These are phyloP conservation scores for Drosophila prosaltans DNA, from an alignment of 1,140 invertebrate genomes.

Conservation along the genomic window DNA sequence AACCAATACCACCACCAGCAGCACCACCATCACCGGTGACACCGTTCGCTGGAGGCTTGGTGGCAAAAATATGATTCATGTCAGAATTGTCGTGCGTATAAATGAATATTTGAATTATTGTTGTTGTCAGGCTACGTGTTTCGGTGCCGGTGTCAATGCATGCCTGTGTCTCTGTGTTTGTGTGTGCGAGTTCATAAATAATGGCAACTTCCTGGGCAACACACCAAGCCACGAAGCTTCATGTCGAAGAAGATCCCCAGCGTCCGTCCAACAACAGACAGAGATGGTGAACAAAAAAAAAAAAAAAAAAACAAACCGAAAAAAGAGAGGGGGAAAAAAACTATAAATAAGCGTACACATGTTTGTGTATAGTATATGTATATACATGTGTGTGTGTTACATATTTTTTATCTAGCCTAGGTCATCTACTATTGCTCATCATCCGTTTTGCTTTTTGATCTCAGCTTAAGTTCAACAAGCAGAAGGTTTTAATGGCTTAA, in stretches of 20 bases:
- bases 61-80: slow-evolving; percentile 66
- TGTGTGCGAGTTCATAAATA: slow-evolving; percentile 58
- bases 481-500: neutral
- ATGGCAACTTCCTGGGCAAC: slow-evolving; percentile 53
- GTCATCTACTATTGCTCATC: slow-evolving; percentile 24
- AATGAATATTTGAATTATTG: slow-evolving; percentile 69
- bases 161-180: slow-evolving; percentile 22
- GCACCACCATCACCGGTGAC: neutral
- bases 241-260: slow-evolving; percentile 24
- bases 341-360: neutral
- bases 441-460: neutral
- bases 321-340: slow-evolving; percentile 13
- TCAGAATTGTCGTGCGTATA: slow-evolving; percentile 67
- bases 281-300: neutral
- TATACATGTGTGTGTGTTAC: slow-evolving; percentile 22
- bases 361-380: neutral
- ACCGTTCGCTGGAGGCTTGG: slow-evolving; percentile 44
- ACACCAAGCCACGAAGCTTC: slow-evolving; percentile 34
- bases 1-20: neutral
- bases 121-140: slow-evolving; percentile 60
- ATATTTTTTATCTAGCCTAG: slow-evolving; percentile 13
- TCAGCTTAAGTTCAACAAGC: slow-evolving; percentile 10
- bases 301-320: neutral
- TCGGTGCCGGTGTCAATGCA: slow-evolving; percentile 22
- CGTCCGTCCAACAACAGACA: slow-evolving; percentile 21